A percentile compares a stretch with the other conserved stretches of the same genome.
Evolutionary conservation across 37 sponge, comb jelly and placozoan species (phyloP).

Genomic region (Diacarnus erythraeanus): DNA sequence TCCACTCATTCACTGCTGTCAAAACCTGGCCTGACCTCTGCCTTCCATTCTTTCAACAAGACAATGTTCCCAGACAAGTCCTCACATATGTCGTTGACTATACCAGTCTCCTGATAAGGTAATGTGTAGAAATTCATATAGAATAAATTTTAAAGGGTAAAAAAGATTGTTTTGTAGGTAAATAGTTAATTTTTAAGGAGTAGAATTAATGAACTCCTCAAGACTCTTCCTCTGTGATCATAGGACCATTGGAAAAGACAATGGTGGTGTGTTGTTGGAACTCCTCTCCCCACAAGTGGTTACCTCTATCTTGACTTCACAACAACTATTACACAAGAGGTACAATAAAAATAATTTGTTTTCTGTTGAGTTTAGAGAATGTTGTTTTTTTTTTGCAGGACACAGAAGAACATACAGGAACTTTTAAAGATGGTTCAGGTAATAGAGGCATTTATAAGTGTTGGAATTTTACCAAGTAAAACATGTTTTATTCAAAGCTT

Average conservation of each 20-base stretch:
- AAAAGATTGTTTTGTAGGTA: no score
- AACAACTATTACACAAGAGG: background rate
- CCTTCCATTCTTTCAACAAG: constrained; percentile 5
- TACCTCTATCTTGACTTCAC: constrained; percentile 15
- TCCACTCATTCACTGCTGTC: background rate
- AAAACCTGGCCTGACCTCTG: constrained; percentile 29
- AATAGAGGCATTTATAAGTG: no score
- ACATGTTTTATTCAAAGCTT: no score
- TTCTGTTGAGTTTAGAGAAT: background rate
- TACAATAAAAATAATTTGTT: background rate
- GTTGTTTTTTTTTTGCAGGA: background rate
- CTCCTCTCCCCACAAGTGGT: background rate
- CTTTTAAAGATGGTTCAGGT: constrained; percentile 3
- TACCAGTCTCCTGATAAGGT: constrained; percentile 15
- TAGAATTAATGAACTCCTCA: background rate
- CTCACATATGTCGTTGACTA: constrained; percentile 3
- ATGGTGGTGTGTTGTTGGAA: background rate
- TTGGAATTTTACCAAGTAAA: no score
- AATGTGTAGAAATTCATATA: background rate
- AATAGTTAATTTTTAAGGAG: no score
- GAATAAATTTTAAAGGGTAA: no score
- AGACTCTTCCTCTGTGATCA: background rate
- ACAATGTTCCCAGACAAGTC: constrained; percentile 29
- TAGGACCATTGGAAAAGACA: background rate
- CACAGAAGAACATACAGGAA: background rate